Percentiles rank a stretch among this genome's conserved stretches.
Conservation (phyloP, 1,140 invertebrate genomes). For the Drosophila equinoxialis region DNA sequence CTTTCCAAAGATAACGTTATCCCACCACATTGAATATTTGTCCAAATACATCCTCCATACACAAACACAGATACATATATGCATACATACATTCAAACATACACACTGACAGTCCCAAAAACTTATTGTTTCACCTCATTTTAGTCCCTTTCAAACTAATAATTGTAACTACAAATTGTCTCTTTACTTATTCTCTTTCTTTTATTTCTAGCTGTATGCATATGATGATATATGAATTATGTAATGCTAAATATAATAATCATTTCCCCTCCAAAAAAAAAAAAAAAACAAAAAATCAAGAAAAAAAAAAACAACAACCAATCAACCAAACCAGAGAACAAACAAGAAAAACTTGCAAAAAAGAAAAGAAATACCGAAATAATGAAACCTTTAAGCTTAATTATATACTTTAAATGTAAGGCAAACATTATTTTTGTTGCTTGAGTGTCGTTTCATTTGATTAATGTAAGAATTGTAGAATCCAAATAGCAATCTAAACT, state of each 20-base stretch:
- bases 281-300: conserved; percentile 21
- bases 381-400: conserved; percentile 44
- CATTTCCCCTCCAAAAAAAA: conserved; percentile 63
- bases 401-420: conserved; percentile 63
- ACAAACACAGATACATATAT: background rate
- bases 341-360: conserved; percentile 27
- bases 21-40: background rate
- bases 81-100: background rate
- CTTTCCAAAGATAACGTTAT: background rate
- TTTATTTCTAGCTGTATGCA: conserved; percentile 78
- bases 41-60: background rate
- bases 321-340: conserved; percentile 28
- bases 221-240: conserved; percentile 76
- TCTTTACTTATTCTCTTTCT: conserved; percentile 73
- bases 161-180: conserved; percentile 23
- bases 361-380: conserved; percentile 49
- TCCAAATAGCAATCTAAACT: conserved; percentile 3
- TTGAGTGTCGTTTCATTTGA: conserved; percentile 30
- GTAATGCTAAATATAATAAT: conserved; percentile 68
- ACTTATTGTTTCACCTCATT: background rate
- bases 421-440: conserved; percentile 38
- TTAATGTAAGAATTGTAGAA: conserved; percentile 19
- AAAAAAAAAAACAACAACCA: conserved; percentile 22
- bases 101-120: background rate
- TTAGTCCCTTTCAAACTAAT: conserved; percentile 2